Evolutionary conservation across 2,797 vertebrate genomes (phyloP), one percentile per base, ranked within the genome.

Genomic region (Heterohyrax brucei): DNA sequence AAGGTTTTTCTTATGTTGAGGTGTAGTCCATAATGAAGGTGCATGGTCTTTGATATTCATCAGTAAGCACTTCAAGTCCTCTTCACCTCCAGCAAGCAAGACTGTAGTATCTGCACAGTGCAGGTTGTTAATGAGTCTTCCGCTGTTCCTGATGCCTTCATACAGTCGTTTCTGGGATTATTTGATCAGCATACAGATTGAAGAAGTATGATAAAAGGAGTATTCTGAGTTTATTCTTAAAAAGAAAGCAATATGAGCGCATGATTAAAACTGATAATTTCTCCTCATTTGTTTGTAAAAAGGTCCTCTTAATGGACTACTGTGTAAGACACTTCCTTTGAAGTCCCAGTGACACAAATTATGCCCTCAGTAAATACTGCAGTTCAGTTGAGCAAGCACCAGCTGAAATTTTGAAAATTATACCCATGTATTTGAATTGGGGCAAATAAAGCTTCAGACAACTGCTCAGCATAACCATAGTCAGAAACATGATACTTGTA

Each of bases 401-500:
- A 88, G 39, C 3, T 88, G 64, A 72, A 81, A 56, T 83, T 83
- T 19, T 89, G 46, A 87, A 13, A 82, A 70, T 46, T 44, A 9
- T 83, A 30, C 19, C 46, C 1, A 28, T 66, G 80, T 82, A 46
- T 85, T 88, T 61, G 26, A 91, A 70, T 44, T 70, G 28, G 33
- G 39, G 7, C 66, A 68, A 64, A 33, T 93, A 68, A 85, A 81
- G 39, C 79, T 88, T 86, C 46, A 72, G 66, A 83, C n/a, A 86
- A 79, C n/a, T 56, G 73, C 2, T 79, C 80, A 56, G 1, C 82
- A 12, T 78, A 82, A 79, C 50, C 72, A 1, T 61, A 75, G 28
- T 59, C 82, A 87, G 48, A 39, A 96, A 89, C 92, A 53, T 33
- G 82, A 76, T 89, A 77, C 21, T 61, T 86, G 61, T 87, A 56